Evolutionary conservation across 2,113 vertebrate genomes (phyloP).

Genomic region (Etheostoma spectabile): DNA sequence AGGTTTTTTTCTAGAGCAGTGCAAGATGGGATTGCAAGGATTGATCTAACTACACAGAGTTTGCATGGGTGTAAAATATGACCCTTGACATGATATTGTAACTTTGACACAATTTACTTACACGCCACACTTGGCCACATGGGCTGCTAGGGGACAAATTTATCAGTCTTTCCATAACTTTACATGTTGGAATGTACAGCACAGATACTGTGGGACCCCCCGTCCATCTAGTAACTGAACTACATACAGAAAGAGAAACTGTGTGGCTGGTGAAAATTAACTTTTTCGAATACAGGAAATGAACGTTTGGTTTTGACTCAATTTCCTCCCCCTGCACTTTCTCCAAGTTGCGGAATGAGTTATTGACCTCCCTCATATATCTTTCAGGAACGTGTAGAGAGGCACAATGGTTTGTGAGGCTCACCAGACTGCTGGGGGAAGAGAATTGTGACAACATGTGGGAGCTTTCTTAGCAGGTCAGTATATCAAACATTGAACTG

Average conservation of each 20-base stretch:
- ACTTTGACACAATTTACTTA: conserved; percentile 42
- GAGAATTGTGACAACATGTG: conserved; percentile 47
- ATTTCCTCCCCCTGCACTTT: conserved; percentile 41
- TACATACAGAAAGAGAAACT: conserved; percentile 48
- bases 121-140: conserved; percentile 15
- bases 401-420: conserved; percentile 38
- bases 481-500: conserved; percentile 56
- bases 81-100: conserved; percentile 37
- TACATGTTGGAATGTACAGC: conserved; percentile 16
- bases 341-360: conserved; percentile 72
- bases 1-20: conserved; percentile 26
- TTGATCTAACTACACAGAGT: conserved; percentile 49
- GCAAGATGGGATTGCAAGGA: conserved; percentile 58
- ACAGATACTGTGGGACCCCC: background rate
- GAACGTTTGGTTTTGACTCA: conserved; percentile 44
- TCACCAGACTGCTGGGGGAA: conserved; percentile 23
- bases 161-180: conserved; percentile 44
- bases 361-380: conserved; percentile 62
- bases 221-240: conserved; percentile 25
- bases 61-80: conserved; percentile 51
- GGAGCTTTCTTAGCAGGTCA: conserved; percentile 59
- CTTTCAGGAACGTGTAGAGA: conserved; percentile 48
- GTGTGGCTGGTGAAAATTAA: conserved; percentile 56
- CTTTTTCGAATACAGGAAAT: conserved; percentile 65
- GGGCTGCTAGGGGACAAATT: conserved; percentile 49